phyloP scores from a whole-genome alignment of 2,113 vertebrate species.

The Pseudolaguvia tuberculata region DNA sequence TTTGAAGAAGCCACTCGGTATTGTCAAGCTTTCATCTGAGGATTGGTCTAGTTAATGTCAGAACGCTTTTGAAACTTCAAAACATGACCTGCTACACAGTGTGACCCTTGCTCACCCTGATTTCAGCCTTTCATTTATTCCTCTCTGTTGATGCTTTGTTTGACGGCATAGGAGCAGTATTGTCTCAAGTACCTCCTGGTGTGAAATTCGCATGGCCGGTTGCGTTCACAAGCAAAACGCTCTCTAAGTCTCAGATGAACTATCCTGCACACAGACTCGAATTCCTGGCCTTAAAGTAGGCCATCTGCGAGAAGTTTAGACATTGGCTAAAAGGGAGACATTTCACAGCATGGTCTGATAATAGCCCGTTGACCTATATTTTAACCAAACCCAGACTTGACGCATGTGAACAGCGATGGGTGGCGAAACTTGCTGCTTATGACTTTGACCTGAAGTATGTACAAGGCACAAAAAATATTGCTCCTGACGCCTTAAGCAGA shows the following conservation, averaged over 20 bases:
- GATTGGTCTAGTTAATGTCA: not conserved
- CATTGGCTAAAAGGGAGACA: slow-evolving; percentile 16
- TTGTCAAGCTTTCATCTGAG: not conserved
- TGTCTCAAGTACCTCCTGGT: not conserved
- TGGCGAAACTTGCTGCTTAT: no score
- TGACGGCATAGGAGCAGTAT: not conserved
- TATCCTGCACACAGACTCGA: no score
- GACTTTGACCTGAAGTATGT: no score
- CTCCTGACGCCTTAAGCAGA: not conserved
- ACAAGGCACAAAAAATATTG: no score
- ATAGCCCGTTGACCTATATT: no score
- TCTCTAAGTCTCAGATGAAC: not conserved
- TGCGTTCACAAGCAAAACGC: slow-evolving; percentile 5
- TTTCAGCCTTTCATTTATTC: not conserved
- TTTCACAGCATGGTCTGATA: no score
- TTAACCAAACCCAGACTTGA: no score
- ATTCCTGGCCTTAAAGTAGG: slow-evolving; percentile 27
- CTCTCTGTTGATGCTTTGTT: not conserved
- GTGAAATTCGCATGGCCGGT: not conserved
- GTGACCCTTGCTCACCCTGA: not conserved
- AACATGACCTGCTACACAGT: not conserved
- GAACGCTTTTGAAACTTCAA: not conserved
- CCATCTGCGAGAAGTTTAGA: slow-evolving; percentile 22
- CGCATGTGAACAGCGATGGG: no score
- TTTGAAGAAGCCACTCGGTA: not conserved